Base-by-base conservation (phyloP, 2,797 vertebrate species). In the Pitangus sulphuratus region DNA sequence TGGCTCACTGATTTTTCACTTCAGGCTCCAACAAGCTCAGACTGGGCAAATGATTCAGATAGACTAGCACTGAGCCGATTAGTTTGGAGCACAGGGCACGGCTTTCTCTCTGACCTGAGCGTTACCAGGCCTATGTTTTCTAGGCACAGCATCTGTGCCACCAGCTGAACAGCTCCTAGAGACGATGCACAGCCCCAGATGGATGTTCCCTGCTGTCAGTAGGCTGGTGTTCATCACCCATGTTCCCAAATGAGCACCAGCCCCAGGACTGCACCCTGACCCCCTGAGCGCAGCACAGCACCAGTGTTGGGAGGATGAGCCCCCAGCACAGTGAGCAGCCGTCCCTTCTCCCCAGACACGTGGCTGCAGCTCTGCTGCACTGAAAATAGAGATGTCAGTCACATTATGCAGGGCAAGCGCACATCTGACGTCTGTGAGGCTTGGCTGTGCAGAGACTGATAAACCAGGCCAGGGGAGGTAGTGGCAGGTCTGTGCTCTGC, bases 361-460 rank as follows among this genome's bases (percentile, higher is more conserved):
- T 20, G 50, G n/a, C 93, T 83, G 71, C 68, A 77, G 78, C 61
- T 83, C 66, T 77, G 57, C 88, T 79, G 47, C 50, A 17, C 93
- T 91, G 82, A 95, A 95, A 96, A 93, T 93, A 95, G 93, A 93
- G 79, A 61, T 57, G 64, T 81, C 95, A 85, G 44, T 96, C 85
- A 84, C 1, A 1, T 31, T 88, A 88, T 78, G 69, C 87, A 78
- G 96, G 95, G 85, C 93, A 86, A 68, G 40, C 21, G 25, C 69
- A 66, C 1, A 0, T 42, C 31, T 95, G 87, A 92, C 26, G 35
- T 89, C 94, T 44, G 37, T 26, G 82, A 91, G 79, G 56, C 45
- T 50, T 48, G 35, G 40, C 84, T 57, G 30, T 42, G 87, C 57
- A 33, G 61, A 53, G 61, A 68, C 14, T 0, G 1, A 86, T 54